Base-by-base conservation (phyloP, 1,140 invertebrate genomes). In the Scaptomyza graminum region DNA sequence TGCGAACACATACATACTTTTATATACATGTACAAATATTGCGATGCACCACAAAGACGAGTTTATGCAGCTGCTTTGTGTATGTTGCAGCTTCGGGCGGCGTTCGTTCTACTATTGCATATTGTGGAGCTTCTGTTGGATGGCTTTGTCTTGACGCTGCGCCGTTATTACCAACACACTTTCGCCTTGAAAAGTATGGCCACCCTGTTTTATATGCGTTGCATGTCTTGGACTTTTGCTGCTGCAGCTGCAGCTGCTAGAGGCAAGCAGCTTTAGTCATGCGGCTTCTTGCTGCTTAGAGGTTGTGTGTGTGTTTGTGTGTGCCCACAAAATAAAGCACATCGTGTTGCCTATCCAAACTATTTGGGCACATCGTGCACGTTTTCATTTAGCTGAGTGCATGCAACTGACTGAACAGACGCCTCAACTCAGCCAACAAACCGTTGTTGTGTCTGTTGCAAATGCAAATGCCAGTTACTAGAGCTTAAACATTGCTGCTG, bases 331-430 rank as follows among this genome's bases (percentile, higher is more conserved):
- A 83, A 82, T 83, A 82, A 71, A 76, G 77, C 76, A 67, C 82
- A 73, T 88, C 71, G 70, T 34, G 31, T 34, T 34, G 67, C 65
- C 76, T 76, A 63, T 79, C 37, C 3, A 76, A 83, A 88, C 79
- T 88, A 76, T 88, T 88, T 88, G 76, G 65, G 73, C 73, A 79
- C 87, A 88, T 79, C 79, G 79, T 76, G 79, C 83, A 88, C 83
- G 83, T 88, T 88, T 88, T 88, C 83, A 88, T 88, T 88, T 88
- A 88, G 83, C 83, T 88, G 83, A 88, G 83, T 88, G 83, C 83
- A 88, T 68, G 79, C 75, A 63, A 68, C 79, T 82, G 79, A 56
- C 74, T 57, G 57, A 56, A 39, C 51, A 81, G 73, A 55, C 47
- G 60, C 55, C 54, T 64, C 57, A 60, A 41, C 52, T 63, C 55